phyloP scores from a whole-genome alignment of 2,113 vertebrate genomes.

The Copsychus sechellarum region DNA sequence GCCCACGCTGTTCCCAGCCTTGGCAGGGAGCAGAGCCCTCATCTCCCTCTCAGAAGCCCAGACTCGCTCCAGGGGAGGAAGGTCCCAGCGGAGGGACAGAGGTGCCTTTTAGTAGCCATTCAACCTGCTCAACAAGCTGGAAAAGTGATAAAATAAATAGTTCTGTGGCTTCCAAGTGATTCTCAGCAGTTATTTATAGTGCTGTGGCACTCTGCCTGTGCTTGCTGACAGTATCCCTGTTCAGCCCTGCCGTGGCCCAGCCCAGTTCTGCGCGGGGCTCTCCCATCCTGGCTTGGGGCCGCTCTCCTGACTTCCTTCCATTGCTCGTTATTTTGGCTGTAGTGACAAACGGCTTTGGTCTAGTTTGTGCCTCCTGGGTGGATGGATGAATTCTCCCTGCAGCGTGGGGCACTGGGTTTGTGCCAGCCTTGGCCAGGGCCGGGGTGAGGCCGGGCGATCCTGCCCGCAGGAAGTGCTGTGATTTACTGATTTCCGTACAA shows the following conservation, averaged over 20 bases:
- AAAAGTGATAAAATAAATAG: conserved; percentile 48
- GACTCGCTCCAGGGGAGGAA: neutral
- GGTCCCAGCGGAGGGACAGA: neutral
- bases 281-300: neutral
- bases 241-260: fast-evolving
- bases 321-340: neutral
- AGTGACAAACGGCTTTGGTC: neutral
- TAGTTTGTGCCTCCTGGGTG: neutral
- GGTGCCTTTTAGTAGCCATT: conserved; percentile 28
- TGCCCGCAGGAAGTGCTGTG: neutral
- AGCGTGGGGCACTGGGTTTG: neutral
- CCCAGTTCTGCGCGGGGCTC: neutral
- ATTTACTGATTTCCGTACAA: conserved; percentile 12
- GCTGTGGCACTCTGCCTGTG: neutral
- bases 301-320: neutral
- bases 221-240: neutral
- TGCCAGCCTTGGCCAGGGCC: neutral
- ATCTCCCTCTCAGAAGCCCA: neutral
- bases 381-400: neutral
- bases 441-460: neutral
- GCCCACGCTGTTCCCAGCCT: neutral
- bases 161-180: conserved; percentile 16
- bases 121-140: conserved; percentile 33
- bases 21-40: neutral
- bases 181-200: conserved; percentile 36